Percentiles rank a stretch among this genome's conserved stretches.
phyloP scores from a whole-genome alignment of 2,888 invertebrate species.

The Calliopum simillimum region DNA sequence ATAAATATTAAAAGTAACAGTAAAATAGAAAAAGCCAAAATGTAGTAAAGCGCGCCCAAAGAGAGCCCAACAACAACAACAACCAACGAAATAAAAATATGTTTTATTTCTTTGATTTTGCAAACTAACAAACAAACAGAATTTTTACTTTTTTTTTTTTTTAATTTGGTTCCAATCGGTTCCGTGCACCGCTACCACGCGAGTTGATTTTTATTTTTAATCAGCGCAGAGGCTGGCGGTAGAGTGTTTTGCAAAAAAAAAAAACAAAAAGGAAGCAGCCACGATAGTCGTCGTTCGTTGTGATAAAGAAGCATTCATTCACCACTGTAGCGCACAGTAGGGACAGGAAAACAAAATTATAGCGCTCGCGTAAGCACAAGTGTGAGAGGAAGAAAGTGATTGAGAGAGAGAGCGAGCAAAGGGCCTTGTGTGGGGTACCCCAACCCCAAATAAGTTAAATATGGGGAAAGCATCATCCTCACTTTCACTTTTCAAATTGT shows the following conservation, averaged over 20 bases:
- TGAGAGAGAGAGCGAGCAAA: neutral
- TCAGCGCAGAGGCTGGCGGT: conserved; percentile 12
- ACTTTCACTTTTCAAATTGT: neutral
- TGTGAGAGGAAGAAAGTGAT: neutral
- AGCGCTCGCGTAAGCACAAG: too few species aligned
- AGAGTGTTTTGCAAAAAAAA: conserved; percentile 13
- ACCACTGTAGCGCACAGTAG: neutral
- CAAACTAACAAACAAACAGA: conserved; percentile 22
- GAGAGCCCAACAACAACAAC: neutral
- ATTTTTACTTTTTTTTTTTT: conserved; percentile 21
- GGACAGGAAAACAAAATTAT: too few species aligned
- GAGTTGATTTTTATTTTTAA: conserved; percentile 31
- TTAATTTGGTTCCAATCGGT: conserved; percentile 61
- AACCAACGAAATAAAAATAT: conserved; percentile 6
- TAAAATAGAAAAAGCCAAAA: conserved; percentile 19
- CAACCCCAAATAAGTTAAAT: neutral
- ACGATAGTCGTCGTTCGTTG: conserved; percentile 1
- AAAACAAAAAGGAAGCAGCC: conserved; percentile 15
- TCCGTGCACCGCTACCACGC: conserved; percentile 55
- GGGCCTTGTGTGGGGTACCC: neutral
- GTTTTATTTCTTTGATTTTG: conserved; percentile 16
- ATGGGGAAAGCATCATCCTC: neutral
- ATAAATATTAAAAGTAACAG: conserved; percentile 47
- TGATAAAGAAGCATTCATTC: neutral
- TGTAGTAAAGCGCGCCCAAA: neutral